Evolutionary conservation across 2,113 vertebrate genomes (phyloP).

Genomic region (Porphyrio hochstetteri): DNA sequence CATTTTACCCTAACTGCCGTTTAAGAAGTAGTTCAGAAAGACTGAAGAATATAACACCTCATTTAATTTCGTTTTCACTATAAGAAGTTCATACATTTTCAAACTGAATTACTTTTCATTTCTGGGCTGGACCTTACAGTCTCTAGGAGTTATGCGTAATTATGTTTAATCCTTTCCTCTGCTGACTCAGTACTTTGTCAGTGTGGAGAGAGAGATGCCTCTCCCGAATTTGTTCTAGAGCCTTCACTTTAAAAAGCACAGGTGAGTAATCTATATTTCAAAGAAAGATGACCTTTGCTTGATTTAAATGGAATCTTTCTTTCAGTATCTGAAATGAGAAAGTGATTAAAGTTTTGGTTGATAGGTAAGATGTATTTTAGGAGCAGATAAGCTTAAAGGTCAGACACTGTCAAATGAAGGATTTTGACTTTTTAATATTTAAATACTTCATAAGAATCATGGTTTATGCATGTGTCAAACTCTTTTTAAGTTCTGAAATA

Average conservation of each 20-base stretch:
- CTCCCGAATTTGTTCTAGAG: conserved; percentile 53
- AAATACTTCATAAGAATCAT: conserved; percentile 66
- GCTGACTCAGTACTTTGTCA: conserved; percentile 69
- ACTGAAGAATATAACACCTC: not conserved
- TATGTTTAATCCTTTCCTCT: conserved; percentile 65
- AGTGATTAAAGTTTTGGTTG: conserved; percentile 79
- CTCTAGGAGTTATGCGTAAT: conserved; percentile 42
- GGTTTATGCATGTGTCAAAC: conserved; percentile 61
- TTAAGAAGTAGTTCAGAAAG: conserved; percentile 39
- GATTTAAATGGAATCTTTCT: conserved; percentile 79
- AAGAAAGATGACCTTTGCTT: conserved; percentile 81
- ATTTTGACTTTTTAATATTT: conserved; percentile 77
- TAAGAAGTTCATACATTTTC: not conserved
- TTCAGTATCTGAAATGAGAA: conserved; percentile 80
- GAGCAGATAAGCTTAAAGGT: conserved; percentile 80
- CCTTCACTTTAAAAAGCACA: conserved; percentile 46
- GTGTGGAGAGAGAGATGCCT: not conserved
- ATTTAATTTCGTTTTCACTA: not conserved
- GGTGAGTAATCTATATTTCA: conserved; percentile 76
- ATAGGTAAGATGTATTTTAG: conserved; percentile 78
- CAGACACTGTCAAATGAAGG: conserved; percentile 75
- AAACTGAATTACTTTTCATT: conserved; percentile 50
- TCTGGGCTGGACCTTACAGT: conserved; percentile 44
- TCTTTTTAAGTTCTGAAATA: conserved; percentile 62
- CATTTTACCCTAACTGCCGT: conserved; percentile 25